Evolutionary conservation across 2,113 vertebrate species (phyloP), one percentile per base, ranked within the genome.

Genomic region (Notothenia rossii): DNA sequence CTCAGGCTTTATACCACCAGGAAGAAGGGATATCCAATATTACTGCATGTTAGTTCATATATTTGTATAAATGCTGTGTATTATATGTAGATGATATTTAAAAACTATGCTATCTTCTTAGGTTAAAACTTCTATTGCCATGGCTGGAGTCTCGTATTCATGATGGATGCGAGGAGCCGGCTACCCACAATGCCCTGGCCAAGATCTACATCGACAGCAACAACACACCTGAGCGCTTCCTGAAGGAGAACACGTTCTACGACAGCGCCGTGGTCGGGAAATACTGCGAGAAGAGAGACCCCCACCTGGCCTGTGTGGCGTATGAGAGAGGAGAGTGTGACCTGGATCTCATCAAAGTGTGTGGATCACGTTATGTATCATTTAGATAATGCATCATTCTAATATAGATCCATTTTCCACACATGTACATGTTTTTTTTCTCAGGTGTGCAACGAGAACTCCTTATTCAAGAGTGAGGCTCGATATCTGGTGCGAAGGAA

Each of bases 181-280:
- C 97, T 0, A 97, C 96, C 33, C 97, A 98, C 73, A 99, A 97
- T 25, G 96, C 97, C 14, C 85, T 98, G 65, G 97, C 97, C 45
- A 98, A 98, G 91, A 98, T 98, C 90, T 99, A 97, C 93, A 97
- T 98, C 0, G 96, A 98, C 93, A 97, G 96, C 92, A 98, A 97
- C 91, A 97, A 96, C 89, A 96, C 94, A 40, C 96, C 97, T 0
- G 96, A 98, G 87, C 95, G 95, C 33, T 99, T 98, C 89, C 93
- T 98, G 79, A 95, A 96, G 55, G 96, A 98, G 88, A 98, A 98
- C 75, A 86, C 95, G 12, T 96, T 95, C 90, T 98, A 98, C 1
- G 96, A 98, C 92, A 98, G 97, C 49, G 85, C 93, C 0, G 96
- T 96, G 45, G 96, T 98, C 7, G 97, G 97, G 40, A 96, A 91